phyloP scores from a whole-genome alignment of 2,113 vertebrate species.

The Cinclus mexicanus region DNA sequence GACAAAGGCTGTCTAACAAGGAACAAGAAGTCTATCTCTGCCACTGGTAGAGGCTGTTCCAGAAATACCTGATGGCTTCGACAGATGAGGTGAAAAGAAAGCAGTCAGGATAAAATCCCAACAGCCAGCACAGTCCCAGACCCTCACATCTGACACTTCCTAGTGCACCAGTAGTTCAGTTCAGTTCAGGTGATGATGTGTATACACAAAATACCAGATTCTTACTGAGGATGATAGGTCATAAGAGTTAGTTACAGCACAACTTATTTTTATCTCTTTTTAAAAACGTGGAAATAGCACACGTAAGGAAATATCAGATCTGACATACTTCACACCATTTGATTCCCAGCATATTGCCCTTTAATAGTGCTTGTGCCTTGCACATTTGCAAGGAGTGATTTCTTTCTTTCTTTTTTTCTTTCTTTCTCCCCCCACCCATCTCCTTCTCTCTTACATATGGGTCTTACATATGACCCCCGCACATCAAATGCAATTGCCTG shows the following conservation, averaged over 20 bases:
- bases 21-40: neutral
- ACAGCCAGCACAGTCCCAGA: neutral
- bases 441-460: neutral
- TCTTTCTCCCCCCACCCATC: neutral
- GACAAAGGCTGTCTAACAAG: neutral
- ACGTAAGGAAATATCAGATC: neutral
- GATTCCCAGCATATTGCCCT: neutral
- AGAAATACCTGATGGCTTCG: neutral
- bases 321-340: neutral
- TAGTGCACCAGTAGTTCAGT: neutral
- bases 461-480: constrained; percentile 4
- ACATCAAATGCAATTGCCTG: constrained; percentile 31
- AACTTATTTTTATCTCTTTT: neutral
- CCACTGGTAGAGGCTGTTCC: neutral
- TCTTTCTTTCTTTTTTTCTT: neutral
- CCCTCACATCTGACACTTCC: neutral
- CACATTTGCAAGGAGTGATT: neutral
- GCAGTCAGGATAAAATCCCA: neutral
- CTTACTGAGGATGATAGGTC: neutral
- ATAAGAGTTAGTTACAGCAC: neutral
- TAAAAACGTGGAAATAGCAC: neutral
- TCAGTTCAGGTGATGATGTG: neutral
- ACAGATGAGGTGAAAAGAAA: neutral
- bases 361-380: neutral
- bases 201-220: neutral